Conservation (phyloP, 1,140 invertebrate species). For the Sarcophaga peregrina region DNA sequence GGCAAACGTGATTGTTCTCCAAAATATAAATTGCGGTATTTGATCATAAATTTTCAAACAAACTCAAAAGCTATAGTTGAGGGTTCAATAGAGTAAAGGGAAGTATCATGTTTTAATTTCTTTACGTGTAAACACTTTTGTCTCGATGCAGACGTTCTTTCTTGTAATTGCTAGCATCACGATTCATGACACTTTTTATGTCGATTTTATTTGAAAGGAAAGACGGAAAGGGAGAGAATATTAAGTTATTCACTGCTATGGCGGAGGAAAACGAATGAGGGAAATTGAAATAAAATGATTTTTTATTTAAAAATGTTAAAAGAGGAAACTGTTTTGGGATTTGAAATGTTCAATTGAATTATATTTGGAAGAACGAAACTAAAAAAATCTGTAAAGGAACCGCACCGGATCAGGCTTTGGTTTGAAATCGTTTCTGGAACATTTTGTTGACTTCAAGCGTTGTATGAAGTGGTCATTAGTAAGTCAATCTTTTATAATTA, state of each 20-base stretch:
- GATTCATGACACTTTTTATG: slow-evolving; percentile 33
- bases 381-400: too few species aligned
- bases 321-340: too few species aligned
- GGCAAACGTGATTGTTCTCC: slow-evolving; percentile 26
- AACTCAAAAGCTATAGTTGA: not conserved
- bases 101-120: not conserved
- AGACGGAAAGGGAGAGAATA: not conserved
- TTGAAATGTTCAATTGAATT: too few species aligned
- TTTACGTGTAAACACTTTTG: not conserved
- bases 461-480: too few species aligned
- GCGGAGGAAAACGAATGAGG: too few species aligned
- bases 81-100: not conserved
- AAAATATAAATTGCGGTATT: slow-evolving; percentile 20
- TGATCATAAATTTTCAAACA: not conserved
- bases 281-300: too few species aligned
- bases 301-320: too few species aligned
- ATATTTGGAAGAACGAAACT: too few species aligned
- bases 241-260: not conserved
- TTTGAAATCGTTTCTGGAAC: too few species aligned
- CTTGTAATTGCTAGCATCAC: slow-evolving; percentile 27
- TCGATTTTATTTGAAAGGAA: slow-evolving; percentile 28
- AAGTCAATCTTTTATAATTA: too few species aligned
- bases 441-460: too few species aligned
- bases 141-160: slow-evolving; percentile 5
- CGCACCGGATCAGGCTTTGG: too few species aligned